Conservation (phyloP, 2,888 invertebrate genomes). For the Phaedon cochleariae region DNA sequence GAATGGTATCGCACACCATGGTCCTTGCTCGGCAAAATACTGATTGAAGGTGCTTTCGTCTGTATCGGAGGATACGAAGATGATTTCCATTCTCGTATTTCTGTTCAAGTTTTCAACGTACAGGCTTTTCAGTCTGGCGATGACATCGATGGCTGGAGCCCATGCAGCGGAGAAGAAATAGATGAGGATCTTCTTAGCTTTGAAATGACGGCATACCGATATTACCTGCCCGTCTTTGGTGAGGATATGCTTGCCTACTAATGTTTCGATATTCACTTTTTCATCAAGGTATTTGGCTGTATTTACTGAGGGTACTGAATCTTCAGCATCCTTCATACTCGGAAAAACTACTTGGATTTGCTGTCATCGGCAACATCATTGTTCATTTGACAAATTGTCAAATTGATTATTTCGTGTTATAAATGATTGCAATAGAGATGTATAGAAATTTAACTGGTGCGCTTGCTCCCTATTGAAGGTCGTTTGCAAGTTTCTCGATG, state of each 20-base stretch:
- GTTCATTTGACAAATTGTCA: too few species aligned
- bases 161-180: slow-evolving; percentile 44
- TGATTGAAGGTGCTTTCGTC: slow-evolving; percentile 37
- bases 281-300: not conserved
- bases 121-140: slow-evolving; percentile 36
- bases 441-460: too few species aligned
- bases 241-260: not conserved
- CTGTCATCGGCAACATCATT: too few species aligned
- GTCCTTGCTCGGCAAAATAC: slow-evolving; percentile 41
- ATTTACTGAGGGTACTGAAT: not conserved
- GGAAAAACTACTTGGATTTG: too few species aligned
- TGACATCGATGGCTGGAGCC: slow-evolving; percentile 31
- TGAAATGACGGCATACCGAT: slow-evolving; percentile 20
- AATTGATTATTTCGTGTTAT: too few species aligned
- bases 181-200: slow-evolving; percentile 38
- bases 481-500: too few species aligned
- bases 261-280: slow-evolving; percentile 4
- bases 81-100: slow-evolving; percentile 40
- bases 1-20: slow-evolving; percentile 45
- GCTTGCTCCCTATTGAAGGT: too few species aligned
- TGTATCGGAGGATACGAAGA: slow-evolving; percentile 46
- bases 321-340: too few species aligned
- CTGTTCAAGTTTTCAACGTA: slow-evolving; percentile 43
- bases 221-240: slow-evolving; percentile 44
- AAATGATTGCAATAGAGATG: too few species aligned